These are phyloP conservation scores for Melanotaenia trifasciata DNA, from an alignment of 2,797 vertebrate genomes.

Conservation along the genomic window DNA sequence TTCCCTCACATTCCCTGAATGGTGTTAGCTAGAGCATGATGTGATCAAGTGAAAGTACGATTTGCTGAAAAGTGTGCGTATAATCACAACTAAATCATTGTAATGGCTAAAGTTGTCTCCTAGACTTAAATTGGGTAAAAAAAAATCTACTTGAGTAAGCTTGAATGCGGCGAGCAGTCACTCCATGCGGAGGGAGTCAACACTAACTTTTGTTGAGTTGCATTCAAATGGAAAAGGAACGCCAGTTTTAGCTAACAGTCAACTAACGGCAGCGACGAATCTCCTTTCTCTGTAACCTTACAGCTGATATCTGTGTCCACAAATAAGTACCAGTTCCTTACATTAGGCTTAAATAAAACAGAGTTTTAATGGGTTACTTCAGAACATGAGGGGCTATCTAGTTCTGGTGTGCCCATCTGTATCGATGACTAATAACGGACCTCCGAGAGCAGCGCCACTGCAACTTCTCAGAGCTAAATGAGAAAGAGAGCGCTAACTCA, in stretches of 20 bases:
- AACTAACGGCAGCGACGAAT: conserved; percentile 14
- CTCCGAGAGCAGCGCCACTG: conserved; percentile 11
- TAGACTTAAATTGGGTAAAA: not conserved
- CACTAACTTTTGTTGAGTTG: conserved; percentile 14
- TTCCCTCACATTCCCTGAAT: conserved; percentile 7
- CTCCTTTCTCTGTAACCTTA: conserved; percentile 1
- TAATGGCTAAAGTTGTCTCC: conserved; percentile 23
- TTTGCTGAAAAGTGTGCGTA: conserved; percentile 21
- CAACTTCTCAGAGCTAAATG: conserved; percentile 41
- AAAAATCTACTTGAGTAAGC: conserved; percentile 18
- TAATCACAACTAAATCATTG: conserved; percentile 1
- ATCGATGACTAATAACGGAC: conserved; percentile 18
- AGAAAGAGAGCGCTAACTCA: conserved; percentile 68
- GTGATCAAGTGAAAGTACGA: conserved; percentile 27
- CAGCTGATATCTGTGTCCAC: not conserved
- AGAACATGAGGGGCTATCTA: conserved; percentile 9
- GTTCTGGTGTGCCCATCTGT: conserved; percentile 7
- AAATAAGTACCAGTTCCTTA: not conserved
- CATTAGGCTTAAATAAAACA: conserved; percentile 33
- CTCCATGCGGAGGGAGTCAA: not conserved
- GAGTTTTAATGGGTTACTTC: not conserved
- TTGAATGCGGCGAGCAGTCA: conserved; percentile 8
- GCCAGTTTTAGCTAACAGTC: conserved; percentile 27
- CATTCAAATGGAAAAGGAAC: conserved; percentile 17
- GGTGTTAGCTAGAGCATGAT: conserved; percentile 35